Evolutionary conservation across 37 sponge, comb jelly and placozoan species (phyloP), one percentile per base, ranked within the genome.

Genomic region (Haliclona indistincta): DNA sequence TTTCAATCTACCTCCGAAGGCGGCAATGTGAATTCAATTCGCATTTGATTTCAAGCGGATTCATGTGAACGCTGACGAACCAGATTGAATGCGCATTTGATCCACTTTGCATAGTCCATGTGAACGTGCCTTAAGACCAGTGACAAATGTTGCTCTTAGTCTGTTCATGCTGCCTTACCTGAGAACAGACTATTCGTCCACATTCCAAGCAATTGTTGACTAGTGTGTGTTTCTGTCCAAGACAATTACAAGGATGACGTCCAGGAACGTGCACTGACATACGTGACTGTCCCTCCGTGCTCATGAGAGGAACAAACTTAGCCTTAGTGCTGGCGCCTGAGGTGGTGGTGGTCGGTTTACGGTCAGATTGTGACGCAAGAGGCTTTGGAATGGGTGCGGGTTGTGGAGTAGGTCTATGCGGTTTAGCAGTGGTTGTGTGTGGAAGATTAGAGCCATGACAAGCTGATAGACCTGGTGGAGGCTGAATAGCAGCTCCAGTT

Each of bases 171-270:
- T 0, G 34, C n/a, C 77, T 25, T 56, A 89, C 90, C 77, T 93
- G 97, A 36, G 73, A 74, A 54, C 97, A 97, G 36, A 97, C 92
- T 62, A 97, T 82, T 53, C 97, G 71, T 13, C 97, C 97, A 84
- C 97, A 97, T 40, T 81, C 70, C 26, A 82, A 28, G 52, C 94
- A 97, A 87, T 97, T 97, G 70, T 94, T 94, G 42, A 97, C 60
- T 1, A 97, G 82, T 22, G 60, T 26, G 68, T 97, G 97, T 36
- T 85, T 84, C 79, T 90, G 94, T 7, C 86, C 97, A n/a, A 86
- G 78, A 67, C 97, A 97, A 58, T 95, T 77, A 52, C 96, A 95
- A 25, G 54, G 17, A 51, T 91, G 80, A 38, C 96, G 68, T 1
- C 96, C 96, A 2, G 96, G 96, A 1, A 95, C 38, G 43, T 74